These are phyloP conservation scores for Orbicella faveolata DNA, from an alignment of 64 coral and sea anemone genomes.

Conservation along the genomic window DNA sequence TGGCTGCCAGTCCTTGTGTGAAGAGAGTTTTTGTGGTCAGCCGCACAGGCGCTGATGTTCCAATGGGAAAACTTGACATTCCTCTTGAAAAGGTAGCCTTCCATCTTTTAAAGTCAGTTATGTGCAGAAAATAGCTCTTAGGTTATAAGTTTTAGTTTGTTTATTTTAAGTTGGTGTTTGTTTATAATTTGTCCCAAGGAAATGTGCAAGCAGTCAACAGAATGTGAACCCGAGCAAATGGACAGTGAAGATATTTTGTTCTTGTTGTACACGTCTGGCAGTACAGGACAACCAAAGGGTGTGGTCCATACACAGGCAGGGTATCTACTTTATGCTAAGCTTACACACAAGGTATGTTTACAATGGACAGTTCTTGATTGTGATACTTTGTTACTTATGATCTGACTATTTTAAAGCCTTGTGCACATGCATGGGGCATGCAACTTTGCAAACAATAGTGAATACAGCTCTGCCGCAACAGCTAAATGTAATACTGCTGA, in stretches of 20 bases:
- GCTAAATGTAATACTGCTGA: too few relatives aligned
- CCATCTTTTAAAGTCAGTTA: too few relatives aligned
- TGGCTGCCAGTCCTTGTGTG: conserved; percentile 77
- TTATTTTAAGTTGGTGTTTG: neutral
- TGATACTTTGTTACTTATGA: neutral
- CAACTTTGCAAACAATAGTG: too few relatives aligned
- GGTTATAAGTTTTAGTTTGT: conserved; percentile 7
- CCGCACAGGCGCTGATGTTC: conserved; percentile 83
- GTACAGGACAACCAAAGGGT: conserved; percentile 96
- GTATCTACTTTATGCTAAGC: conserved; percentile 89
- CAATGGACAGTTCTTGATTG: neutral
- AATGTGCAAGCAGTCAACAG: conserved; percentile 77
- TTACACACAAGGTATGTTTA: conserved; percentile 77
- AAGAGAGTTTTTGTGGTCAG: conserved; percentile 96
- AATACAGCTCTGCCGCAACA: too few relatives aligned
- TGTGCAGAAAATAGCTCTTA: too few relatives aligned
- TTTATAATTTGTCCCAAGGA: conserved; percentile 51
- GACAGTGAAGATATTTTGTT: conserved; percentile 95
- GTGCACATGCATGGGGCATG: too few relatives aligned
- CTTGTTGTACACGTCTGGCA: conserved; percentile 93
- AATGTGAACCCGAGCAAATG: conserved; percentile 89
- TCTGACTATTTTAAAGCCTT: neutral
- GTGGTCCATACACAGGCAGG: conserved; percentile 95
- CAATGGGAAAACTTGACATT: conserved; percentile 88
- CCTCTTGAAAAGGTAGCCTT: conserved; percentile 82